phyloP scores from a whole-genome alignment of 2,888 invertebrate genomes.

The Lasioglossum figueresi region DNA sequence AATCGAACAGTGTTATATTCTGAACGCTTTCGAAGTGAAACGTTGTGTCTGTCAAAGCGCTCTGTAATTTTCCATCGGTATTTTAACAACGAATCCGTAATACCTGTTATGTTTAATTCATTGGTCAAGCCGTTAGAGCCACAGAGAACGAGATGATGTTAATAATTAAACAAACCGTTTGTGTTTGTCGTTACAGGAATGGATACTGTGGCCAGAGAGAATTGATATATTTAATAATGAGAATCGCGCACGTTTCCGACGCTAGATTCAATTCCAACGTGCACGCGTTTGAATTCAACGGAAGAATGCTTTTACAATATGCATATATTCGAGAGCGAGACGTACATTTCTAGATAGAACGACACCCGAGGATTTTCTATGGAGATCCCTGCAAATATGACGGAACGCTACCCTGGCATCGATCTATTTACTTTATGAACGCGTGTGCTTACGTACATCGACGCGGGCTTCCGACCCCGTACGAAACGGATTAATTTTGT shows the following conservation, averaged over 20 bases:
- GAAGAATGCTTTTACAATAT: neutral
- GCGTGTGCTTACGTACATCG: neutral
- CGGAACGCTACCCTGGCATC: neutral
- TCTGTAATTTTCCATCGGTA: neutral
- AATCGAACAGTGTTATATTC: neutral
- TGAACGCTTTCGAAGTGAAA: neutral
- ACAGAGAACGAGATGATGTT: neutral
- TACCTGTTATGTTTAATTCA: neutral
- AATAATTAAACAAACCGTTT: neutral
- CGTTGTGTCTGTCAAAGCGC: neutral
- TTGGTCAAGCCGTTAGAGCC: neutral
- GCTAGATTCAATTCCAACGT: neutral
- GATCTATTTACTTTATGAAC: constrained; percentile 1
- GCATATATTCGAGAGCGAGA: neutral
- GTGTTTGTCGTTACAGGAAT: neutral
- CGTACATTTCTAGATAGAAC: neutral
- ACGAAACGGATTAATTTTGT: neutral
- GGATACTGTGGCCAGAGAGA: neutral
- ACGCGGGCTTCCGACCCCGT: neutral
- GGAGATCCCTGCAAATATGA: neutral
- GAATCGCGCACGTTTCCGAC: neutral
- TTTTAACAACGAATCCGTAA: neutral
- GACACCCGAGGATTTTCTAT: neutral
- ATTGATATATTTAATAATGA: constrained; percentile 5
- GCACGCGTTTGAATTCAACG: neutral